phyloP scores from a whole-genome alignment of 1,140 invertebrate species.

The Drosophila kikkawai region DNA sequence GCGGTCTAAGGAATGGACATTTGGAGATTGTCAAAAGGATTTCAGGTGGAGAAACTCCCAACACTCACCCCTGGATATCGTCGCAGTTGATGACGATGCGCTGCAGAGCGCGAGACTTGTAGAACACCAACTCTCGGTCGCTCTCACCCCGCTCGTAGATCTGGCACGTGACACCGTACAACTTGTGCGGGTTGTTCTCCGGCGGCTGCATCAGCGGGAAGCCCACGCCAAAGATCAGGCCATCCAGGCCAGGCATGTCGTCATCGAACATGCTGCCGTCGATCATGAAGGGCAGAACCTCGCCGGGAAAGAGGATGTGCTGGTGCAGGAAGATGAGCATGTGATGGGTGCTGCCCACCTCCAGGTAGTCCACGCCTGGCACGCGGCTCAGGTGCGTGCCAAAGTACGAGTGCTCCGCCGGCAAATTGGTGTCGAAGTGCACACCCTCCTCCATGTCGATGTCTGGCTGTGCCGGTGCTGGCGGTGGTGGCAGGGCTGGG shows the following conservation, averaged over 20 bases:
- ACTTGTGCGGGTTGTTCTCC: conserved; percentile 53
- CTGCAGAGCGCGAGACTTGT: conserved; percentile 78
- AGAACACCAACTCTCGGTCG: conserved; percentile 56
- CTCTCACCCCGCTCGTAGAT: conserved; percentile 79
- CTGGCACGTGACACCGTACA: conserved; percentile 83
- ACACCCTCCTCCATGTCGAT: conserved; percentile 65
- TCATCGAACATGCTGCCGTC: conserved; percentile 80
- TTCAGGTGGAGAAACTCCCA: neutral
- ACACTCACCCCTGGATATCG: conserved; percentile 70
- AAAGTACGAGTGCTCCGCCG: conserved; percentile 83
- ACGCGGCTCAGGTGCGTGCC: conserved; percentile 74
- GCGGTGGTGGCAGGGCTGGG: conserved; percentile 9
- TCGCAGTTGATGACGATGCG: conserved; percentile 72
- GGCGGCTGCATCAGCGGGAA: conserved; percentile 69
- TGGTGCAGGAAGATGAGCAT: conserved; percentile 88
- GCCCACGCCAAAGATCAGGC: conserved; percentile 74
- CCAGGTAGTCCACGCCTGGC: conserved; percentile 75
- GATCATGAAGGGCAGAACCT: conserved; percentile 90
- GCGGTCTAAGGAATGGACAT: conserved; percentile 32
- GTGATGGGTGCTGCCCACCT: conserved; percentile 75
- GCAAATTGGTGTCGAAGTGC: conserved; percentile 79
- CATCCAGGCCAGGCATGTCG: conserved; percentile 65
- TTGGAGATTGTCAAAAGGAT: neutral
- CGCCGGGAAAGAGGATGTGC: conserved; percentile 89
- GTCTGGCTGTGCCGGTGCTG: conserved; percentile 19